phyloP scores from a whole-genome alignment of 2,888 invertebrate species.

The Sericinus montela region DNA sequence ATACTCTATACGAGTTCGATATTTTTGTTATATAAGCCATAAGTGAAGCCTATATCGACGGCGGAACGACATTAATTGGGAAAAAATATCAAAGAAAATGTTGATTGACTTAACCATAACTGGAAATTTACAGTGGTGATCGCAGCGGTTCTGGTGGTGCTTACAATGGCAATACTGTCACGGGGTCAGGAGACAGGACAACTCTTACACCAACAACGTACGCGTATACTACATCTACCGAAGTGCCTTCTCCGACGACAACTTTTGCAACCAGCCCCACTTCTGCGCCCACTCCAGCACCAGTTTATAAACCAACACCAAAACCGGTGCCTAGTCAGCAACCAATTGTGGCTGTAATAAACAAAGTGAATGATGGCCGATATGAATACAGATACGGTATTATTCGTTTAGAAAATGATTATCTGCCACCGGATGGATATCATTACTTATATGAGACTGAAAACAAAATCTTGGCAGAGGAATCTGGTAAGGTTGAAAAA shows the following conservation, averaged over 20 bases:
- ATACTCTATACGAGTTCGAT: too few species aligned
- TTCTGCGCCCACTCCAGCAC: neutral
- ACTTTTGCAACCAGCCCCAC: constrained; percentile 21
- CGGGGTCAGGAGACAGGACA: neutral
- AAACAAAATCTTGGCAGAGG: constrained; percentile 62
- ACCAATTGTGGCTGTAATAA: neutral
- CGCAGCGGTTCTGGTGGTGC: constrained; percentile 2
- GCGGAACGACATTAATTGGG: too few species aligned
- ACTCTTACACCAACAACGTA: constrained; percentile 10
- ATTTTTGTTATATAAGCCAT: too few species aligned
- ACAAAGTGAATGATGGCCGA: neutral
- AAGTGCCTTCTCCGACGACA: constrained; percentile 5
- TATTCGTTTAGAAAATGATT: constrained; percentile 53
- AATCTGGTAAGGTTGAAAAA: constrained; percentile 50
- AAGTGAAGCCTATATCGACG: too few species aligned
- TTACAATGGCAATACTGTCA: neutral
- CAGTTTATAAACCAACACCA: constrained; percentile 15
- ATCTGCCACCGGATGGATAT: constrained; percentile 46
- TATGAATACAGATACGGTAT: constrained; percentile 43
- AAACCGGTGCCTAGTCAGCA: neutral
- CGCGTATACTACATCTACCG: constrained; percentile 8
- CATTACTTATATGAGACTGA: constrained; percentile 64
- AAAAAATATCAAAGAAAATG: too few species aligned
- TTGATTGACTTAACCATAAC: neutral
- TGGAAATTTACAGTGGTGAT: constrained; percentile 8